phyloP scores from a whole-genome alignment of 2,888 invertebrate species.

The Calliscelio sp. region DNA sequence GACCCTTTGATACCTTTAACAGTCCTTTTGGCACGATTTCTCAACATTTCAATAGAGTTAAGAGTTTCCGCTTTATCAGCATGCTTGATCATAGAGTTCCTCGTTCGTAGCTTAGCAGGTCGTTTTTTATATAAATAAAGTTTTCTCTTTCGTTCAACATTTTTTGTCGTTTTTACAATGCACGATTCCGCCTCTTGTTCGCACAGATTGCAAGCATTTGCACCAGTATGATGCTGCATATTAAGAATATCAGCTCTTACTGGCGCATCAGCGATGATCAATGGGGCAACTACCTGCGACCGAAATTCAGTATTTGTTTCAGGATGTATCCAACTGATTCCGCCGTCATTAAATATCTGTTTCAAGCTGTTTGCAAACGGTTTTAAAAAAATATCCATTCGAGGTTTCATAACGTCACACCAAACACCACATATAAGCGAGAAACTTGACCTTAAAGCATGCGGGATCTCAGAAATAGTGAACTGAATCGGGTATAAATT shows the following conservation, averaged over 20 bases:
- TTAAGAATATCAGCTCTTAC: slow-evolving; percentile 1
- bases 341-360: neutral
- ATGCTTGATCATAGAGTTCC: neutral
- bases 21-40: neutral
- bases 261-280: slow-evolving; percentile 11
- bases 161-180: neutral
- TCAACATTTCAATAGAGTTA: too few species aligned
- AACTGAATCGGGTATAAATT: too few species aligned
- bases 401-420: neutral
- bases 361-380: neutral
- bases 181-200: neutral
- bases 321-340: slow-evolving; percentile 3
- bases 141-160: neutral
- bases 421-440: neutral
- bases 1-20: slow-evolving; percentile 11
- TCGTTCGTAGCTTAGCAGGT: neutral
- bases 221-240: neutral
- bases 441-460: neutral
- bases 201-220: neutral
- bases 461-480: too few species aligned
- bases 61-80: neutral
- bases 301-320: neutral
- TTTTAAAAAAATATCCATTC: slow-evolving; percentile 9
- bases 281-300: neutral
- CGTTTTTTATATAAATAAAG: neutral